Evolutionary conservation across 2,888 invertebrate species (phyloP).

Genomic region (Troides oblongomaculatus): DNA sequence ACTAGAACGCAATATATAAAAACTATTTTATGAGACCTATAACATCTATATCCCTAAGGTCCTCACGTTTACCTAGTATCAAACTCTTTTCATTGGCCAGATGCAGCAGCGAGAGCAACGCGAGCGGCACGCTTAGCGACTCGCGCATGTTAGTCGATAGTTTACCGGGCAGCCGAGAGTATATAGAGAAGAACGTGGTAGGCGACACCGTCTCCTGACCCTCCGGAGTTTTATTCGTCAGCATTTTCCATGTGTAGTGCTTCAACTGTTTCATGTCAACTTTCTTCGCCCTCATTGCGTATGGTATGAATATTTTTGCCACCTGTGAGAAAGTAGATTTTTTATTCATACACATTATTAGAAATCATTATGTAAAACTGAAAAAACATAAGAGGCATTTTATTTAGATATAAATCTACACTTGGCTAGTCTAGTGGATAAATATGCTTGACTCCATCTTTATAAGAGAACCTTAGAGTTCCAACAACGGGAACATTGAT

Average conservation of each 20-base stretch:
- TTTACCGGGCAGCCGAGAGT: constrained; percentile 77
- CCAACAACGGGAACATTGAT: too few species aligned
- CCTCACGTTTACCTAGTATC: constrained; percentile 71
- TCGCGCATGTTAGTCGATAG: constrained; percentile 83
- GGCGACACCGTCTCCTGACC: constrained; percentile 59
- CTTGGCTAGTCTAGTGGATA: too few species aligned
- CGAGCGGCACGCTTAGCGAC: constrained; percentile 87
- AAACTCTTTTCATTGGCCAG: constrained; percentile 90
- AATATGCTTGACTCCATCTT: too few species aligned
- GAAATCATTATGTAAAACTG: neutral
- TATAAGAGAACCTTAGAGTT: too few species aligned
- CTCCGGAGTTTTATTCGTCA: constrained; percentile 64
- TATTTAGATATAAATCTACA: too few species aligned
- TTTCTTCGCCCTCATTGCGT: constrained; percentile 90
- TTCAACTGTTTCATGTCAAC: constrained; percentile 93
- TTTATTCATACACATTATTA: neutral
- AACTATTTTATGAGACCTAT: constrained; percentile 56
- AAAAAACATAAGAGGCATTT: neutral
- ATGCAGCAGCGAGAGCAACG: constrained; percentile 90
- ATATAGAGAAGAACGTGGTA: constrained; percentile 79
- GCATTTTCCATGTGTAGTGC: constrained; percentile 84
- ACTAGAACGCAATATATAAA: constrained; percentile 1
- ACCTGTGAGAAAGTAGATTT: constrained; percentile 64
- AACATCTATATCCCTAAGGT: constrained; percentile 77
- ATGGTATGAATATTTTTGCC: constrained; percentile 86